Percentiles rank a stretch among this genome's conserved stretches.
Conservation (phyloP, 2,888 invertebrate species). For the Andricus quercusramuli region DNA sequence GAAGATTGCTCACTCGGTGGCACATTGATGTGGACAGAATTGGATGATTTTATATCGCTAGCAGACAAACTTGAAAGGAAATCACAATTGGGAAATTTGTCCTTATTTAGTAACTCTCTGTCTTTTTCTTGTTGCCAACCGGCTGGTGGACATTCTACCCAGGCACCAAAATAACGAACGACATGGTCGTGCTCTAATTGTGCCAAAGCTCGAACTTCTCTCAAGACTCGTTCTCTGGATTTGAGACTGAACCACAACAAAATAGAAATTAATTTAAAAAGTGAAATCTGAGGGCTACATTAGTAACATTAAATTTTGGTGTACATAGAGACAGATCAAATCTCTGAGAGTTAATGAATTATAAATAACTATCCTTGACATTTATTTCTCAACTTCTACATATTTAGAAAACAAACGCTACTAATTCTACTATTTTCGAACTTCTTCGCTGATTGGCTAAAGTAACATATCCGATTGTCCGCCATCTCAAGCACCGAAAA, state of each 20-base stretch:
- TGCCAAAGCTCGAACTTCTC: conserved; percentile 97
- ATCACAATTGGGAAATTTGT: conserved; percentile 64
- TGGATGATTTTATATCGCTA: conserved; percentile 60
- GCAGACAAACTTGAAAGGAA: conserved; percentile 64
- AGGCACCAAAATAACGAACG: conserved; percentile 96
- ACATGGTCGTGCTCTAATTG: conserved; percentile 97
- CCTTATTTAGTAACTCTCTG: conserved; percentile 80
- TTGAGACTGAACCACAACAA: conserved; percentile 82
- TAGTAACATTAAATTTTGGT: too few relatives aligned
- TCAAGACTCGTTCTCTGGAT: conserved; percentile 92
- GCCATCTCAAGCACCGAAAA: too few relatives aligned
- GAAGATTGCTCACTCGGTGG: conserved; percentile 68
- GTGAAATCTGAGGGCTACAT: background rate
- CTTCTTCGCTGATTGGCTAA: too few relatives aligned
- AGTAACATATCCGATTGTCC: too few relatives aligned
- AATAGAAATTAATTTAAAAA: conserved; percentile 6
- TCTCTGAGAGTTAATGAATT: too few relatives aligned
- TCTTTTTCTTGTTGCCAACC: conserved; percentile 93
- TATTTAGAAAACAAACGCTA: too few relatives aligned
- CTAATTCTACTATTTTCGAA: too few relatives aligned
- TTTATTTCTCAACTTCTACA: too few relatives aligned
- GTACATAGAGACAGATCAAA: too few relatives aligned
- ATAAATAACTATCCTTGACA: too few relatives aligned
- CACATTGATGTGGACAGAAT: conserved; percentile 67
- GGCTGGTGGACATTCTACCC: conserved; percentile 95